Conservation (phyloP, 1,140 invertebrate species). For the Diabrotica undecimpunctata region DNA sequence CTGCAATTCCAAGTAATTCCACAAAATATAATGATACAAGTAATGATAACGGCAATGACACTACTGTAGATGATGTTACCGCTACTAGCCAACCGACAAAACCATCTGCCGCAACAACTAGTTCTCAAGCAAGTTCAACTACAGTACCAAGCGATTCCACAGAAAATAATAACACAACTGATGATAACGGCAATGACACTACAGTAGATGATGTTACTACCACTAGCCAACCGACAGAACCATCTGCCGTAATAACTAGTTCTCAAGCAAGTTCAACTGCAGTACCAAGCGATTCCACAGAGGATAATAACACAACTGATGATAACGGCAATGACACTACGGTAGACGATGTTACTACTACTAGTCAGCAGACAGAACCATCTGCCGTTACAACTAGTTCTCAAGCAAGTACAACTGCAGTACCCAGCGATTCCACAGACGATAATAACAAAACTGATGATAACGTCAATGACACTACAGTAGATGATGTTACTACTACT, state of each 20-base stretch:
- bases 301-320: not conserved
- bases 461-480: too few relatives aligned
- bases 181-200: not conserved
- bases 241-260: too few relatives aligned
- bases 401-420: not conserved
- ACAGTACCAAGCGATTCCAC: not conserved
- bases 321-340: too few relatives aligned
- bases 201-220: too few relatives aligned
- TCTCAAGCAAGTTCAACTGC: not conserved
- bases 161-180: not conserved
- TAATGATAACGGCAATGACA: not conserved
- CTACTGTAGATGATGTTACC: too few relatives aligned
- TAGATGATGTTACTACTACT: too few relatives aligned
- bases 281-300: not conserved
- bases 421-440: not conserved
- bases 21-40: not conserved
- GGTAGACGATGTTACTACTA: too few relatives aligned
- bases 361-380: too few relatives aligned
- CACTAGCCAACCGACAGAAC: too few relatives aligned
- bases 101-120: too few relatives aligned
- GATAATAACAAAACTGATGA: not conserved
- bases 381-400: too few relatives aligned
- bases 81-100: too few relatives aligned
- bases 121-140: not conserved
- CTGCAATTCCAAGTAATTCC: not conserved